Evolutionary conservation across 2,888 invertebrate genomes (phyloP).

Genomic region (Anaspis maculata): DNA sequence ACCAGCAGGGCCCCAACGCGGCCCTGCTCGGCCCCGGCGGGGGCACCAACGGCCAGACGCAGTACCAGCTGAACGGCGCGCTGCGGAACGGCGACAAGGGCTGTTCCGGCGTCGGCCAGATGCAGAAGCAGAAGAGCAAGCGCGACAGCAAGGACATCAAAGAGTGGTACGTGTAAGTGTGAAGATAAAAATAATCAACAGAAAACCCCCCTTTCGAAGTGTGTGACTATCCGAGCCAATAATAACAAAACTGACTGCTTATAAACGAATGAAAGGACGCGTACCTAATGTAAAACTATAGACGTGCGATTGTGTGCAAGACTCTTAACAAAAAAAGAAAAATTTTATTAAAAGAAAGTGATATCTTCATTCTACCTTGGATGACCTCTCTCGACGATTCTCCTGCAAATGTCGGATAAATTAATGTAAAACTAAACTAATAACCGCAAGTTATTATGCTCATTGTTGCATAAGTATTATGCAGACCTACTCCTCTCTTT

Average conservation of each 20-base stretch:
- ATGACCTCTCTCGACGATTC: too few species aligned
- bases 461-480: too few species aligned
- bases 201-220: too few species aligned
- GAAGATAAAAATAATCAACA: too few species aligned
- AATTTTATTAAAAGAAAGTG: slow-evolving; percentile 18
- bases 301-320: too few species aligned
- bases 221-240: slow-evolving; percentile 24
- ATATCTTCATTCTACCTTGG: slow-evolving; percentile 20
- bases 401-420: too few species aligned
- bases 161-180: slow-evolving; percentile 87
- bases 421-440: too few species aligned
- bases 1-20: slow-evolving; percentile 65
- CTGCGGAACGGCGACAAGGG: slow-evolving; percentile 47
- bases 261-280: slow-evolving; percentile 10
- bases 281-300: slow-evolving; percentile 8
- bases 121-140: slow-evolving; percentile 49
- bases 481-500: too few species aligned
- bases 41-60: slow-evolving; percentile 39
- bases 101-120: too few species aligned
- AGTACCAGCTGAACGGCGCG: slow-evolving; percentile 46
- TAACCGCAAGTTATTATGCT: too few species aligned
- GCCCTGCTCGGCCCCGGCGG: slow-evolving; percentile 58
- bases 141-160: slow-evolving; percentile 82
- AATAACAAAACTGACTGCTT: slow-evolving; percentile 11
- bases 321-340: too few species aligned